Conservation (phyloP, 2,797 vertebrate species). For the Tenualosa thibaudeaui region DNA sequence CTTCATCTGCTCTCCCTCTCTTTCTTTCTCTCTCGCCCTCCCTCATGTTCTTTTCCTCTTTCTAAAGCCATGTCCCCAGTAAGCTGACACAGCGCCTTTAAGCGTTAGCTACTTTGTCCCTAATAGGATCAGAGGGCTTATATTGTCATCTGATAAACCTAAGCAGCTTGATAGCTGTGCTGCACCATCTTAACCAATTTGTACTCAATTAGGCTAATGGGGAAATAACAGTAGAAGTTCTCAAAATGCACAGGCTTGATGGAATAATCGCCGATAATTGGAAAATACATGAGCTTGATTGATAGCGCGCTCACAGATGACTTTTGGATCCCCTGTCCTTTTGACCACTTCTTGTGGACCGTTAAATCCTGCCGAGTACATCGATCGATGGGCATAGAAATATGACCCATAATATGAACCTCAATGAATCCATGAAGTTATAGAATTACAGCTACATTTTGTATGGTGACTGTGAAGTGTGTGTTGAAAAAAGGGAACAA, state of each 20-base stretch:
- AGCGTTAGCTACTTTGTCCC: slow-evolving; percentile 83
- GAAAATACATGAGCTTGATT: background rate
- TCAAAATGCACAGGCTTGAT: slow-evolving; percentile 77
- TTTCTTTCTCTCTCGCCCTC: background rate
- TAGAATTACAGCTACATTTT: too few relatives aligned
- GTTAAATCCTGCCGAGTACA: background rate
- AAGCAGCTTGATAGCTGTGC: slow-evolving; percentile 83
- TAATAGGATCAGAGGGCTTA: slow-evolving; percentile 89
- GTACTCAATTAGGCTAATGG: slow-evolving; percentile 85
- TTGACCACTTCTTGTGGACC: background rate
- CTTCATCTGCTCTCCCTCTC: slow-evolving; percentile 25
- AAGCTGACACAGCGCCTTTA: slow-evolving; percentile 87
- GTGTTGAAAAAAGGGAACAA: too few relatives aligned
- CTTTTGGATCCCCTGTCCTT: background rate
- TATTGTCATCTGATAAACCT: slow-evolving; percentile 91
- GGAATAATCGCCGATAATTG: slow-evolving; percentile 61
- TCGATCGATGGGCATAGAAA: background rate
- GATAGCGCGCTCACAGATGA: background rate
- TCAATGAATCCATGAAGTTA: too few relatives aligned
- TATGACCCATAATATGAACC: background rate
- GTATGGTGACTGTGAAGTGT: too few relatives aligned
- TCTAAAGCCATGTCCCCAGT: slow-evolving; percentile 47
- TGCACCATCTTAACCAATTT: slow-evolving; percentile 84
- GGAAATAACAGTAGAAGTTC: slow-evolving; percentile 76
- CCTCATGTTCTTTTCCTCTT: slow-evolving; percentile 25